Evolutionary conservation across 2,797 vertebrate species (phyloP), one percentile per base, ranked within the genome.

Genomic region (Eurystomus glaucurus): DNA sequence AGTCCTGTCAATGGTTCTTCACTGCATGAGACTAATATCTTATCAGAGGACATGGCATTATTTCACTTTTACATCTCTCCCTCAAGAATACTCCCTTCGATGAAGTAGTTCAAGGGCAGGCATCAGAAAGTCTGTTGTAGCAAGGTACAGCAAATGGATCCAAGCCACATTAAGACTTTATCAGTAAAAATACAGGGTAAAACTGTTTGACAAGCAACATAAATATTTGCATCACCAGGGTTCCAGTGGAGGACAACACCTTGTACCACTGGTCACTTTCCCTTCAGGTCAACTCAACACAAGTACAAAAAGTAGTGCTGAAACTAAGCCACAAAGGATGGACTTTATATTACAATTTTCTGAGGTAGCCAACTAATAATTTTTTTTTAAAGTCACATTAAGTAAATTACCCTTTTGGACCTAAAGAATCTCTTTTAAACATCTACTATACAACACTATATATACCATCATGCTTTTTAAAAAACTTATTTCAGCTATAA

Each of bases 81-180:
- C 96, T 95, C 75, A 86, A 62, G 96, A 95, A 90, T 96, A 89
- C 60, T 94, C 48, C 37, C 51, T 86, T 75, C 72, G 90, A 92
- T 82, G 66, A 96, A 95, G 74, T 89, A 95, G 94, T 95, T 96
- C 96, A 97, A 97, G 95, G 96, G 25, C 85, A 95, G 35, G 76
- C 86, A 87, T 74, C 74, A 76, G 45, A 48, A 93, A 85, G 65
- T 61, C 88, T 82, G 31, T 23, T 76, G 51, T 28, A 90, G 58
- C 51, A 75, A 89, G 51, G 64, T 57, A 88, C 17, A 92, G 77
- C 28, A 80, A 92, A 85, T 3, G 19, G 69, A 82, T 92, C 43
- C 46, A 74, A 93, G 84, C 39, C 64, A 54, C 15, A 11, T 64
- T 22, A 70, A 80, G 37, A 60, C 55, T 60, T 84, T 17, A 46